These are phyloP conservation scores for Urophycis tenuis DNA, from an alignment of 2,797 vertebrate species.

Conservation along the genomic window DNA sequence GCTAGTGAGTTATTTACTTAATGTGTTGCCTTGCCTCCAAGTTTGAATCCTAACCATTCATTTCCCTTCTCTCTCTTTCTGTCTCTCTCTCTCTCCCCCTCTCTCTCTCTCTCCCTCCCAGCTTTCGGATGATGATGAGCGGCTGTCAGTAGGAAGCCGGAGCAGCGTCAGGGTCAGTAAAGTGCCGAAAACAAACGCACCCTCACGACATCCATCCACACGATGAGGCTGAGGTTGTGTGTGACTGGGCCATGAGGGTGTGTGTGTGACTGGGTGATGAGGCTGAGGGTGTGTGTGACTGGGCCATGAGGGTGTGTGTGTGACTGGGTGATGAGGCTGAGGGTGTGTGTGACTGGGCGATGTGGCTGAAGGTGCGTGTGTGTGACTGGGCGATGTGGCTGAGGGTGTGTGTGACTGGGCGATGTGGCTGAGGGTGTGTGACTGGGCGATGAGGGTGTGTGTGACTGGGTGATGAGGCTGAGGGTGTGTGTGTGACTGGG, in stretches of 20 bases:
- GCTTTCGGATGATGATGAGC: slow-evolving; percentile 92
- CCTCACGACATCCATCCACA: neutral
- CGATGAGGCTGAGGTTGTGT: neutral
- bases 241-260: too few relatives aligned
- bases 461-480: too few relatives aligned
- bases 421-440: neutral
- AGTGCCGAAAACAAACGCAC: neutral
- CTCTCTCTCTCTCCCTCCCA: slow-evolving; percentile 50
- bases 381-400: neutral
- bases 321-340: neutral
- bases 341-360: neutral
- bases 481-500: neutral
- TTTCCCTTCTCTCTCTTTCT: slow-evolving; percentile 36
- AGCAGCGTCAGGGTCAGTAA: slow-evolving; percentile 88
- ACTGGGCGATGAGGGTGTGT: too few relatives aligned
- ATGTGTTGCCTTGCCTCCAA: neutral
- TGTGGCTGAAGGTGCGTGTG: too few relatives aligned
- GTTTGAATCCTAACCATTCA: slow-evolving; percentile 26
- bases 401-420: neutral
- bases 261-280: neutral
- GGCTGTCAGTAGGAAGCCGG: slow-evolving; percentile 84
- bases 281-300: neutral
- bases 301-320: too few relatives aligned
- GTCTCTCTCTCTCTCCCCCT: neutral
- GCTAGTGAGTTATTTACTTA: neutral